Evolutionary conservation across 2,797 vertebrate genomes (phyloP).

Genomic region (Falco berigora): DNA sequence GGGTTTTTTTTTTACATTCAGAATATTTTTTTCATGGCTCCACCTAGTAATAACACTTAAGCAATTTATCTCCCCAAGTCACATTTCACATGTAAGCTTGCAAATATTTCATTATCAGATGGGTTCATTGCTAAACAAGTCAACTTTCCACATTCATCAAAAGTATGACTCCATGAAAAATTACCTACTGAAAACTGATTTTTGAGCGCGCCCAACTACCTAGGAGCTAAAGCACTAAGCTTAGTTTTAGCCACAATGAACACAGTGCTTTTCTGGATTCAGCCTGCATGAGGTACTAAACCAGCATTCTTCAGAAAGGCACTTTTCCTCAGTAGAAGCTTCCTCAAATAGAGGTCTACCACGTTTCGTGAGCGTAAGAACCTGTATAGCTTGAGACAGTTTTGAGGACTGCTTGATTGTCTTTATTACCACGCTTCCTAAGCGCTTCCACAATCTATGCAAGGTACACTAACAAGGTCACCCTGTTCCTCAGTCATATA

Average conservation of each 20-base stretch:
- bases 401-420: not conserved
- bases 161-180: not conserved
- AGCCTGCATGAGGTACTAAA: not conserved
- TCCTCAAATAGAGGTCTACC: not conserved
- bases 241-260: not conserved
- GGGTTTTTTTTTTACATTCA: not conserved
- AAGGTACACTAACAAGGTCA: not conserved
- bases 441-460: not conserved
- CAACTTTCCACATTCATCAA: not conserved
- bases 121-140: not conserved
- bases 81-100: not conserved
- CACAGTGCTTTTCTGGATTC: not conserved
- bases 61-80: not conserved
- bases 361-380: not conserved
- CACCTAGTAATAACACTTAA: not conserved
- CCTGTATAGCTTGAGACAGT: not conserved
- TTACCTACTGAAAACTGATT: not conserved
- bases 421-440: not conserved
- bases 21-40: not conserved
- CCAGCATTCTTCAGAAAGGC: not conserved
- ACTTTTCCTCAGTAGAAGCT: not conserved
- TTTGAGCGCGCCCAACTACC: not conserved
- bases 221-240: not conserved
- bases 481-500: not conserved
- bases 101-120: not conserved